Evolutionary conservation across 1,140 invertebrate species (phyloP).

Genomic region (Drosophila sucinea): DNA sequence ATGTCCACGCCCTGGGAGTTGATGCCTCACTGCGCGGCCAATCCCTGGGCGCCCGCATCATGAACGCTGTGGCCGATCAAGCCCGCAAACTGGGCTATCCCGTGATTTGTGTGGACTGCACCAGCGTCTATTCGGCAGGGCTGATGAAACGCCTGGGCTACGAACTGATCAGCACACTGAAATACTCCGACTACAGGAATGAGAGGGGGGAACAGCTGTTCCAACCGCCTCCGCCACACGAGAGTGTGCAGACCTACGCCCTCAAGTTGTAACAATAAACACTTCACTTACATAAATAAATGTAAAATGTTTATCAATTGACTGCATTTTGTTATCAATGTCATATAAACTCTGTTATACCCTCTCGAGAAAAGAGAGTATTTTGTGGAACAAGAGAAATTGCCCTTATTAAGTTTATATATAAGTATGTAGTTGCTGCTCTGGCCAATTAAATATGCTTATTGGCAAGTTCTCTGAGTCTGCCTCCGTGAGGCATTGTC

Average conservation of each 20-base stretch:
- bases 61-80: slow-evolving; percentile 27
- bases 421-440: neutral
- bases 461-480: neutral
- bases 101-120: slow-evolving; percentile 60
- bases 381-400: too few relatives aligned
- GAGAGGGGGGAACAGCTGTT: slow-evolving; percentile 49
- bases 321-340: too few relatives aligned
- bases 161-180: slow-evolving; percentile 41
- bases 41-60: slow-evolving; percentile 44
- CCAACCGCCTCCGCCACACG: slow-evolving; percentile 55
- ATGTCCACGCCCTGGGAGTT: slow-evolving; percentile 60
- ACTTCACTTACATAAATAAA: too few relatives aligned
- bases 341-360: too few relatives aligned
- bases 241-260: slow-evolving; percentile 57
- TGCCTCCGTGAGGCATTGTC: too few relatives aligned
- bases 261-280: slow-evolving; percentile 24
- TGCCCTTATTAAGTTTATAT: too few relatives aligned
- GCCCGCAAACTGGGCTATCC: slow-evolving; percentile 43
- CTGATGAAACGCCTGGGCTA: slow-evolving; percentile 50
- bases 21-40: slow-evolving; percentile 44
- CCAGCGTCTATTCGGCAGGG: slow-evolving; percentile 59
- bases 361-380: too few relatives aligned
- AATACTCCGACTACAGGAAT: slow-evolving; percentile 53
- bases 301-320: neutral
- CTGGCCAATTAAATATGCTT: slow-evolving; percentile 1